Evolutionary conservation across 1,140 invertebrate genomes (phyloP).

Genomic region (Zeugodacus cucurbitae): DNA sequence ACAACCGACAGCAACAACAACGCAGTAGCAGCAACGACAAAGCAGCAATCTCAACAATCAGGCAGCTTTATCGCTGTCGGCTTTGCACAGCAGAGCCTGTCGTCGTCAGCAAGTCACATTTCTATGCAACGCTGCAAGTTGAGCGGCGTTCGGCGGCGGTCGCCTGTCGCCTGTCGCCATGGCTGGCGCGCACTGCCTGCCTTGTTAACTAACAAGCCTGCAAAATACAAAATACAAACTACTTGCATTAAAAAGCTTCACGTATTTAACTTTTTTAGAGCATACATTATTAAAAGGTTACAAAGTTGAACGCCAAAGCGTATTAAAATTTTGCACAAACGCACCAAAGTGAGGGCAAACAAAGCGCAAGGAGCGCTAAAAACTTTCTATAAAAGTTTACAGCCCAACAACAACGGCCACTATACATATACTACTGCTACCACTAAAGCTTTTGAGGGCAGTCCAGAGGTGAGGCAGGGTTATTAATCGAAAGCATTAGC

Average conservation of each 20-base stretch:
- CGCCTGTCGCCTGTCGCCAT: background rate
- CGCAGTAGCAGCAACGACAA: background rate
- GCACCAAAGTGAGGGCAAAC: background rate
- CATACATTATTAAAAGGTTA: slow-evolving; percentile 33
- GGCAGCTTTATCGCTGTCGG: slow-evolving; percentile 18
- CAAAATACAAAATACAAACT: background rate
- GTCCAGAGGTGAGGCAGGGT: background rate
- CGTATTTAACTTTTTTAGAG: slow-evolving; percentile 31
- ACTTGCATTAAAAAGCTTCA: slow-evolving; percentile 12
- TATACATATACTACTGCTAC: background rate
- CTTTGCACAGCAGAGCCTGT: background rate
- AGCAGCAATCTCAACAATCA: slow-evolving; percentile 7
- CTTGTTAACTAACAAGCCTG: slow-evolving; percentile 38
- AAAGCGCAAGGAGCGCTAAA: background rate
- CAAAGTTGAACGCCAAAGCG: slow-evolving; percentile 31
- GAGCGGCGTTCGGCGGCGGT: background rate
- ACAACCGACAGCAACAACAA: background rate
- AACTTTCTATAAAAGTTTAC: background rate
- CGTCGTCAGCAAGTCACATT: background rate
- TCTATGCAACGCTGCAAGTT: background rate
- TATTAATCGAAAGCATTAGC: slow-evolving; percentile 5
- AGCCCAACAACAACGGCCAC: background rate
- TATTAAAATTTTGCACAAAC: slow-evolving; percentile 28
- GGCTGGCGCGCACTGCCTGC: background rate
- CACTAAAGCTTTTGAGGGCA: background rate